Conservation (phyloP, 2,113 vertebrate genomes). For the Nycticryphes semicollaris region DNA sequence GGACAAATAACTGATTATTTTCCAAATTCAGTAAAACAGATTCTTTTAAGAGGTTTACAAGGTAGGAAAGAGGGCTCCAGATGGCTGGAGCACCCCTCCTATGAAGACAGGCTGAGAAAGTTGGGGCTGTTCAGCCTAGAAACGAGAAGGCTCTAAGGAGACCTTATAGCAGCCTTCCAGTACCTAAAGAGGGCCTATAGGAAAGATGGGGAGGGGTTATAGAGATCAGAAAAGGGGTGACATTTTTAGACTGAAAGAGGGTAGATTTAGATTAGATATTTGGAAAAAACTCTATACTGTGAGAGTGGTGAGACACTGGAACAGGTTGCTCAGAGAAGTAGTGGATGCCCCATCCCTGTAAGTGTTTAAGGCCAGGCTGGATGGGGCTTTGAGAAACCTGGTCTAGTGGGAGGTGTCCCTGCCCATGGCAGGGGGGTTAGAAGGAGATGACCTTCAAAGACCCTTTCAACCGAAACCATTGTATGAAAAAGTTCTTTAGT, state of each 20-base stretch:
- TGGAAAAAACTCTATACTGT: neutral
- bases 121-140: neutral
- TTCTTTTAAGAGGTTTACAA: neutral
- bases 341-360: neutral
- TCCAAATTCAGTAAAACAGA: neutral
- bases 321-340: neutral
- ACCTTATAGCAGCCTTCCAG: neutral
- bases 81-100: neutral
- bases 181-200: neutral
- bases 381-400: neutral
- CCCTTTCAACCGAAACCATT: neutral
- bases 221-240: neutral
- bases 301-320: neutral
- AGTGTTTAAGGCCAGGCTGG: neutral
- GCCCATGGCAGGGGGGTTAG: neutral
- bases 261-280: neutral
- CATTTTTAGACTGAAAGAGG: neutral
- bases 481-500: neutral
- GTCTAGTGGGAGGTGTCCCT: neutral
- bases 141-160: neutral
- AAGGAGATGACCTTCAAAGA: neutral
- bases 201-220: neutral
- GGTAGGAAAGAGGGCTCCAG: neutral
- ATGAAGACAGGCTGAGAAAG: neutral
- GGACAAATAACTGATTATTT: neutral